A percentile compares a stretch with the other conserved stretches of the same genome.
Conservation (phyloP, 2,113 vertebrate genomes). For the Mystacornis crossleyi region DNA sequence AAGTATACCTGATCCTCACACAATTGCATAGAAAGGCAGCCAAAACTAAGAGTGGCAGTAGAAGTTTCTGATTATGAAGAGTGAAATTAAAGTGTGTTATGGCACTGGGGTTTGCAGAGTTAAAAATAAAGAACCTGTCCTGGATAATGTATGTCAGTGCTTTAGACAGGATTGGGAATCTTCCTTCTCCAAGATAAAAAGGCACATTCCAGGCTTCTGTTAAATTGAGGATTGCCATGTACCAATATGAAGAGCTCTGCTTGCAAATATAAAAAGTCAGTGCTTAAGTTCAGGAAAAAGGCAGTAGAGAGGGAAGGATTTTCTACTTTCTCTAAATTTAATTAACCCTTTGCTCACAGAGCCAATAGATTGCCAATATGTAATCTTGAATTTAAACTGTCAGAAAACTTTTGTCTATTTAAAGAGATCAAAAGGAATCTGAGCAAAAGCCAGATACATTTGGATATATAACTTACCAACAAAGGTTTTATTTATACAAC, state of each 20-base stretch:
- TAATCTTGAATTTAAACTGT: not conserved
- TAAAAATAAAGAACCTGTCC: not conserved
- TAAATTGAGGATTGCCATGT: not conserved
- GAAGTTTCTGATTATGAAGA: not conserved
- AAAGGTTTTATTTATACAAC: not conserved
- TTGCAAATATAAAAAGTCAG: not conserved
- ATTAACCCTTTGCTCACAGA: not conserved
- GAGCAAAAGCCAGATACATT: not conserved
- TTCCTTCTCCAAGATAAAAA: not conserved
- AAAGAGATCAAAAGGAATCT: not conserved
- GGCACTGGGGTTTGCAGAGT: not conserved
- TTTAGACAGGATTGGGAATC: not conserved
- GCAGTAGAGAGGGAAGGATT: not conserved
- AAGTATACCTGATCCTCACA: not conserved
- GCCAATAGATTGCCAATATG: not conserved
- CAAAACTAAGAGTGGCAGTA: not conserved
- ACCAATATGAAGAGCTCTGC: not conserved
- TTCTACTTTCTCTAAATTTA: not conserved
- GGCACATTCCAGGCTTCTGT: not conserved
- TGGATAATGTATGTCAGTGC: not conserved
- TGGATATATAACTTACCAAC: not conserved
- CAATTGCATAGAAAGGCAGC: not conserved
- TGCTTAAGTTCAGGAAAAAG: not conserved
- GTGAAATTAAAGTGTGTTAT: not conserved
- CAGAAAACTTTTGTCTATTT: not conserved